Evolutionary conservation across 2,113 vertebrate species (phyloP).

Genomic region (Thermophis baileyi): DNA sequence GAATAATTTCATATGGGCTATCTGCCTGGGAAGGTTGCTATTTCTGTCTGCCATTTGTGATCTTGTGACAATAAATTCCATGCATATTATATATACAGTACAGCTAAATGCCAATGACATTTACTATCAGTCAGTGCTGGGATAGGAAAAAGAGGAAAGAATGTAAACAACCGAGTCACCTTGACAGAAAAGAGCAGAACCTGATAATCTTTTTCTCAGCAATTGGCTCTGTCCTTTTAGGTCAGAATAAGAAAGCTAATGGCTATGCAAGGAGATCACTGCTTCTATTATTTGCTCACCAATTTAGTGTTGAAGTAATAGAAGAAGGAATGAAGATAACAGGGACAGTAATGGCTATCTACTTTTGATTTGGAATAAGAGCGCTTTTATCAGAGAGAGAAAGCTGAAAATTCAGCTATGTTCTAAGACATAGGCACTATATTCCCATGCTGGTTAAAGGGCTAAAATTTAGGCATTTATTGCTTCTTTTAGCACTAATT

Average conservation of each 20-base stretch:
- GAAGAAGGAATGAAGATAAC: neutral
- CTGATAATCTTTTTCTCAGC: neutral
- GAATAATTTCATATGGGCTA: neutral
- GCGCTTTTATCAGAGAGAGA: neutral
- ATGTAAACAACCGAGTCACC: neutral
- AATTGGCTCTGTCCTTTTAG: neutral
- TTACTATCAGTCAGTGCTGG: neutral
- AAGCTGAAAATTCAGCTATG: neutral
- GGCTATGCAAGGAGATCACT: neutral
- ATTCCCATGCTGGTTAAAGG: neutral
- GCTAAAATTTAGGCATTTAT: neutral
- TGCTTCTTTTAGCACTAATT: neutral
- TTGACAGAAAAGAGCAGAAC: neutral
- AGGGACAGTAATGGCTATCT: neutral
- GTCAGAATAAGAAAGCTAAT: neutral
- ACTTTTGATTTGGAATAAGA: neutral
- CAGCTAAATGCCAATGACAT: neutral
- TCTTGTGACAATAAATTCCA: neutral
- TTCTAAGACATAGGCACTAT: neutral
- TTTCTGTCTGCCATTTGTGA: neutral
- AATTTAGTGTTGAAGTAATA: neutral
- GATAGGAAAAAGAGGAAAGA: neutral
- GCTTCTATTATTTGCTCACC: neutral
- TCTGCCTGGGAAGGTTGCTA: neutral
- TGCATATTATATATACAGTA: neutral